phyloP scores from a whole-genome alignment of 2,888 invertebrate species.

The Pheosia gnoma region DNA sequence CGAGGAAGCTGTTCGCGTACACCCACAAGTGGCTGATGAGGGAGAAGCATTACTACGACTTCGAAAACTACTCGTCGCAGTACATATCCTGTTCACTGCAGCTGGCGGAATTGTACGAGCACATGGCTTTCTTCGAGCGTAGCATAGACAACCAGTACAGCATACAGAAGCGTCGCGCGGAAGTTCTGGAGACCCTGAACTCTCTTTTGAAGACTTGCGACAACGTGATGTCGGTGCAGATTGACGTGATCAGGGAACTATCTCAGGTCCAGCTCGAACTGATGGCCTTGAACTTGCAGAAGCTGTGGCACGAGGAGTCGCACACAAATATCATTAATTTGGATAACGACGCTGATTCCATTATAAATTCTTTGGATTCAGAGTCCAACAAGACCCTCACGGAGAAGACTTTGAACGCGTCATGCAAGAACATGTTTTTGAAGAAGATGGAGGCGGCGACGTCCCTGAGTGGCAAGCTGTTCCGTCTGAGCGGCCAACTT shows the following conservation, averaged over 20 bases:
- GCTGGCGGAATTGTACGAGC: constrained; percentile 86
- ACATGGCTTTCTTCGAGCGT: constrained; percentile 88
- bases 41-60: constrained; percentile 83
- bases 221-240: constrained; percentile 80
- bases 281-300: constrained; percentile 85
- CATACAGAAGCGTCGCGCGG: constrained; percentile 84
- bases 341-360: constrained; percentile 69
- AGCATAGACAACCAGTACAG: constrained; percentile 85
- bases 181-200: constrained; percentile 83
- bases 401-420: constrained; percentile 65
- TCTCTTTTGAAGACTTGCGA: constrained; percentile 79
- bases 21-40: constrained; percentile 85
- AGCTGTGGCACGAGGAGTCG: constrained; percentile 80
- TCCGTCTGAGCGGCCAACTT: constrained; percentile 68
- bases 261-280: constrained; percentile 86
- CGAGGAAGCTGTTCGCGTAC: constrained; percentile 80
- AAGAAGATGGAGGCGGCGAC: constrained; percentile 78
- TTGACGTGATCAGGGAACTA: constrained; percentile 82
- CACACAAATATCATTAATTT: constrained; percentile 69
- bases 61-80: constrained; percentile 83
- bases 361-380: constrained; percentile 69
- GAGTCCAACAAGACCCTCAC: constrained; percentile 73
- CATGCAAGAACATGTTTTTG: constrained; percentile 70
- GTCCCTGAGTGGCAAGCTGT: constrained; percentile 68
- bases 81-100: constrained; percentile 85